phyloP scores from a whole-genome alignment of 1,140 invertebrate species.

The Vanessa atalanta region DNA sequence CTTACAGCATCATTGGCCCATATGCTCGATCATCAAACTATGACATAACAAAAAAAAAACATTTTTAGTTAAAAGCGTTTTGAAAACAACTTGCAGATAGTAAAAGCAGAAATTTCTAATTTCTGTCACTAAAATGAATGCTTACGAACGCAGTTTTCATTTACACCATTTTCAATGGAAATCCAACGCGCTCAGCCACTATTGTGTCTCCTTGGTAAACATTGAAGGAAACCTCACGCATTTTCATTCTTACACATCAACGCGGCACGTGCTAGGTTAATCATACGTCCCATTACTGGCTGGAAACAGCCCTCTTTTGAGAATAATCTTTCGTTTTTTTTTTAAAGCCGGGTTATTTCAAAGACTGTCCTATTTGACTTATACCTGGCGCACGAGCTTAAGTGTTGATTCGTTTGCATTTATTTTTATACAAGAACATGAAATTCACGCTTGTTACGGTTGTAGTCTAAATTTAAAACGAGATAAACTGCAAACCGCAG shows the following conservation, averaged over 20 bases:
- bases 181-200: background rate
- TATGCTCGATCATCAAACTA: too few species aligned
- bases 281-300: conserved; percentile 22
- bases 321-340: conserved; percentile 16
- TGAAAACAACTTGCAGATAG: background rate
- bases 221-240: conserved; percentile 15
- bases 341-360: conserved; percentile 24
- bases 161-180: conserved; percentile 17
- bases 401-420: too few species aligned
- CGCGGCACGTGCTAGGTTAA: conserved; percentile 21
- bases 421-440: too few species aligned
- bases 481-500: too few species aligned
- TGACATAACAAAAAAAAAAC: too few species aligned
- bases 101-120: background rate
- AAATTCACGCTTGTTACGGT: too few species aligned
- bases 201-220: conserved; percentile 22
- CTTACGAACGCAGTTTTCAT: conserved; percentile 12
- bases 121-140: conserved; percentile 7
- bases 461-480: too few species aligned
- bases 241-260: conserved; percentile 11
- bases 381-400: background rate
- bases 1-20: too few species aligned
- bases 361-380: conserved; percentile 23
- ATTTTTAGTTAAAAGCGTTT: too few species aligned
- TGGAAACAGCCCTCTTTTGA: conserved; percentile 24